Evolutionary conservation across 2,797 vertebrate genomes (phyloP).

Genomic region (Acanthornis magna): DNA sequence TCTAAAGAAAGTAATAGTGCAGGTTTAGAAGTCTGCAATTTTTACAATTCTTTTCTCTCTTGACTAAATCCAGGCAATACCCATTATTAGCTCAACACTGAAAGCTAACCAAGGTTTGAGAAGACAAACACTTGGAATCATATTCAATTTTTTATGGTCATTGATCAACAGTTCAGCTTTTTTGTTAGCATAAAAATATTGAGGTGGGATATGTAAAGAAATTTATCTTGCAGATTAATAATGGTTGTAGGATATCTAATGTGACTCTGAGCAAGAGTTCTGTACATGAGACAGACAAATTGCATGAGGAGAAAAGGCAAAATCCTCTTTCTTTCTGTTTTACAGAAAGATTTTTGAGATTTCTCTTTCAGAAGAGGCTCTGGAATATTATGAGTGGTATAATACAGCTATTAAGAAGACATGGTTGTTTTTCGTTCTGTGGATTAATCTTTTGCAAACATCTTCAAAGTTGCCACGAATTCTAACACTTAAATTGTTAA

Average conservation of each 20-base stretch:
- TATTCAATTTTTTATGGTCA: background rate
- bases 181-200: background rate
- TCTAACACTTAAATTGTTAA: background rate
- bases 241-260: background rate
- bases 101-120: background rate
- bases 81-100: background rate
- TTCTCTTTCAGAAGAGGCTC: background rate
- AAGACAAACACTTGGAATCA: background rate
- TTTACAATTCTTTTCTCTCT: background rate
- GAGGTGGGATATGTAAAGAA: background rate
- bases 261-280: background rate
- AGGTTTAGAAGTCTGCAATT: background rate
- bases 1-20: background rate
- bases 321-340: background rate
- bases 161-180: background rate
- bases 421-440: background rate
- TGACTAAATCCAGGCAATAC: background rate
- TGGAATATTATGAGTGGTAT: background rate
- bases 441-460: background rate
- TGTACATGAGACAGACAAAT: background rate
- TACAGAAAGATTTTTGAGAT: background rate
- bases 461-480: background rate
- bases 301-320: background rate
- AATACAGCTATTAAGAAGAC: background rate
- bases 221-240: background rate